Evolutionary conservation across 2,888 invertebrate species (phyloP).

Genomic region (Podabrus alpinus): DNA sequence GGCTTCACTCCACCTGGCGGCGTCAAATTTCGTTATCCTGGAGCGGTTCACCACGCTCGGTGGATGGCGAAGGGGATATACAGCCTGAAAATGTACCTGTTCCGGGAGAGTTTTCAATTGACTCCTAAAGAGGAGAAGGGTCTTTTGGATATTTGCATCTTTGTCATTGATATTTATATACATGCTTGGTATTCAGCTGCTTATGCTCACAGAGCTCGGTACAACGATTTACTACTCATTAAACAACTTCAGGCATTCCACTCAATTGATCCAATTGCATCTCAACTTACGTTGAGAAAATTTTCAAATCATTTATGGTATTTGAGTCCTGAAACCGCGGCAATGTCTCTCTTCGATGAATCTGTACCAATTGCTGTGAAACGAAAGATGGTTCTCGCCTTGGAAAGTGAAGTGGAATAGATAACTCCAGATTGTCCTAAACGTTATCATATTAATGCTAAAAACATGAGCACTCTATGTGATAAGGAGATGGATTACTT

Average conservation of each 20-base stretch:
- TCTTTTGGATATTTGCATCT: background rate
- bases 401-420: too few relatives aligned
- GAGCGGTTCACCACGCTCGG: slow-evolving; percentile 39
- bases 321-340: background rate
- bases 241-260: background rate
- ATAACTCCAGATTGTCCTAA: background rate
- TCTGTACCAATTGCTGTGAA: background rate
- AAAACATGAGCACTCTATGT: background rate
- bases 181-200: background rate
- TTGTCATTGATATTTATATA: background rate
- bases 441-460: background rate
- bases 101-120: slow-evolving; percentile 18
- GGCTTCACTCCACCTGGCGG: background rate
- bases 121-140: background rate
- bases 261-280: background rate
- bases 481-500: background rate
- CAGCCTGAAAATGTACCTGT: slow-evolving; percentile 32
- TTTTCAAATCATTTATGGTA: background rate
- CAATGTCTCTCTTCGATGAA: background rate
- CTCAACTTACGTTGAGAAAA: slow-evolving; percentile 13
- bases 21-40: background rate
- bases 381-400: background rate
- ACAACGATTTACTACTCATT: background rate
- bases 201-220: background rate
- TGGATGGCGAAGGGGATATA: slow-evolving; percentile 43